phyloP scores from a whole-genome alignment of 1,140 invertebrate species.

The Zaprionus inermis region DNA sequence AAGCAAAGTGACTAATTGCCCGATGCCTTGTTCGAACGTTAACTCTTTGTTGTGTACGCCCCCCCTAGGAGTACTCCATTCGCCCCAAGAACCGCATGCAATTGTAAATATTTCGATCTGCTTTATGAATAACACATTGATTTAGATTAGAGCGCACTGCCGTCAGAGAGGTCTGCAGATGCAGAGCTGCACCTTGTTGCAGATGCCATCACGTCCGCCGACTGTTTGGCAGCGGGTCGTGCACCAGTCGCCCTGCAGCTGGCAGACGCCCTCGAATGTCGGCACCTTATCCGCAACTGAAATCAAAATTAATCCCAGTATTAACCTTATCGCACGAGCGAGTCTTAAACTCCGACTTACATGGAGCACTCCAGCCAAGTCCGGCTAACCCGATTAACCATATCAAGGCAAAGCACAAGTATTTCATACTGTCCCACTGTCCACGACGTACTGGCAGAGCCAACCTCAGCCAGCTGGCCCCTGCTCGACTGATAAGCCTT shows the following conservation, averaged over 20 bases:
- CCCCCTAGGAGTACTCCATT: conserved; percentile 15
- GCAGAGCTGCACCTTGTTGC: conserved; percentile 67
- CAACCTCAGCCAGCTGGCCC: conserved; percentile 4
- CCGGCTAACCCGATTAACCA: conserved; percentile 47
- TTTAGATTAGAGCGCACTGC: background rate
- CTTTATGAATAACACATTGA: conserved; percentile 11
- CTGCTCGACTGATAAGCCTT: conserved; percentile 37
- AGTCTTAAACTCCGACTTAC: conserved; percentile 44
- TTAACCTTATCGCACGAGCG: conserved; percentile 13
- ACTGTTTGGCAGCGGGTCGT: conserved; percentile 57
- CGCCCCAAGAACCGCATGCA: conserved; percentile 29
- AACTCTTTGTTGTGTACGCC: conserved; percentile 1
- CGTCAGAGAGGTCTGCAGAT: conserved; percentile 62
- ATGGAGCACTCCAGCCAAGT: conserved; percentile 17
- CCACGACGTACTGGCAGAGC: conserved; percentile 38
- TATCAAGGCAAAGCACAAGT: conserved; percentile 32
- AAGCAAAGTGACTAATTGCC: conserved; percentile 23
- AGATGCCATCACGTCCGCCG: conserved; percentile 68
- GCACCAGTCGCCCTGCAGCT: conserved; percentile 64
- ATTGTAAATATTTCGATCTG: conserved; percentile 53
- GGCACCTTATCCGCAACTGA: conserved; percentile 49
- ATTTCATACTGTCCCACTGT: conserved; percentile 38
- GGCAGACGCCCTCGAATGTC: conserved; percentile 53
- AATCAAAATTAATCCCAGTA: conserved; percentile 8
- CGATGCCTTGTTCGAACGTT: background rate